Percentiles rank a stretch among this genome's conserved stretches.
Conservation (phyloP, 2,888 invertebrate species). For the Melanargia galathea region DNA sequence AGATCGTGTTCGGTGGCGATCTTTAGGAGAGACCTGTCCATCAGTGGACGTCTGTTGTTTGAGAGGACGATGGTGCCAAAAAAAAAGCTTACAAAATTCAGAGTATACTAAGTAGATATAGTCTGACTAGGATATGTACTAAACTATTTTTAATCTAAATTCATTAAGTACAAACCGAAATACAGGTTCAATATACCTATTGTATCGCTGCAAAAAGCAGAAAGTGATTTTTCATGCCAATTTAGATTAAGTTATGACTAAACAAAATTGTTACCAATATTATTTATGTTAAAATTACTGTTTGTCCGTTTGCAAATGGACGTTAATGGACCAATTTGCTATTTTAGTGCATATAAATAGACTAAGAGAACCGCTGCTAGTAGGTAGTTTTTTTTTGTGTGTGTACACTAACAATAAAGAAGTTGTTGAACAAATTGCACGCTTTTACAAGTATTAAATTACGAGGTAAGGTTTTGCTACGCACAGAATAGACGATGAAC, state of each 20-base stretch:
- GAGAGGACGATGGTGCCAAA: no score
- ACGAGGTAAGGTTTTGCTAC: background rate
- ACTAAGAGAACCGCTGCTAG: background rate
- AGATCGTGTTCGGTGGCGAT: no score
- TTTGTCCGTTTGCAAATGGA: constrained; percentile 13
- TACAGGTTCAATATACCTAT: background rate
- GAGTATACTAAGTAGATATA: no score
- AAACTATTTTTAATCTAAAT: background rate
- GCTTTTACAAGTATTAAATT: background rate
- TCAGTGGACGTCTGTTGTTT: no score
- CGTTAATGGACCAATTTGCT: constrained; percentile 4
- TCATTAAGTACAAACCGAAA: background rate
- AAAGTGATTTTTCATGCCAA: background rate
- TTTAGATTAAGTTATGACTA: constrained; percentile 6
- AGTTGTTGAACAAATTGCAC: constrained; percentile 12
- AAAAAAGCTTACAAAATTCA: no score
- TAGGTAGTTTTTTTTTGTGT: background rate
- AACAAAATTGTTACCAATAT: constrained; percentile 8
- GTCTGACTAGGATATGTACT: no score
- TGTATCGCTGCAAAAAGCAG: no score
- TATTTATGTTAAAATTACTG: constrained; percentile 17
- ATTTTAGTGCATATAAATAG: constrained; percentile 7
- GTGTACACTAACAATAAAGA: background rate
- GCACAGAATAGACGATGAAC: background rate
- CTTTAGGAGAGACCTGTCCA: no score